Evolutionary conservation across 2,888 invertebrate genomes (phyloP).

Genomic region (Heterodera filipjevi): DNA sequence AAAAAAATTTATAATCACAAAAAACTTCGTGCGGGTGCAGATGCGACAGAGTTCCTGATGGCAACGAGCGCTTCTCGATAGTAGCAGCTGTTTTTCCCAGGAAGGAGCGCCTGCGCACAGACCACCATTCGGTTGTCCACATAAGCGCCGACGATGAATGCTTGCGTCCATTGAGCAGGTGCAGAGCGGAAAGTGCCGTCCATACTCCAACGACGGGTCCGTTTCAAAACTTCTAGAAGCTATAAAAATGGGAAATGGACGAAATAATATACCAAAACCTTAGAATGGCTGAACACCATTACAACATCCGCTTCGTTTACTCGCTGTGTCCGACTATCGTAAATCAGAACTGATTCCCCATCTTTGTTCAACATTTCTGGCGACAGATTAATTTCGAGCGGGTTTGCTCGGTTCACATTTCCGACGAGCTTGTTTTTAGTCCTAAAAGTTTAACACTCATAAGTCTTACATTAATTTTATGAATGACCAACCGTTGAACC

Average conservation of each 20-base stretch:
- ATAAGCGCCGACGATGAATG: neutral
- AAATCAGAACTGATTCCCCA: neutral
- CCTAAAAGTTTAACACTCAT: neutral
- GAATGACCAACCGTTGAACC: neutral
- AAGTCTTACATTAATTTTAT: neutral
- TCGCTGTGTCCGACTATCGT: neutral
- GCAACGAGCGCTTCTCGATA: neutral
- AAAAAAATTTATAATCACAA: neutral
- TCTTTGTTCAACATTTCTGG: neutral
- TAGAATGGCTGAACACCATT: neutral
- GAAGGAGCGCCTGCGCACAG: neutral
- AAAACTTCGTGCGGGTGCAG: neutral
- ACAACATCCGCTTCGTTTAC: neutral
- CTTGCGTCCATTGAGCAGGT: neutral
- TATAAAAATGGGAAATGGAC: neutral
- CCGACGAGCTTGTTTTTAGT: neutral
- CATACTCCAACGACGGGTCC: neutral
- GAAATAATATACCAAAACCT: neutral
- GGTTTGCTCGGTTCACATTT: neutral
- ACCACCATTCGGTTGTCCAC: neutral
- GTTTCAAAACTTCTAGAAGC: neutral
- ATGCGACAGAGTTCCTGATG: neutral
- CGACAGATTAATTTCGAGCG: neutral
- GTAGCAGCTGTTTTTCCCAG: neutral
- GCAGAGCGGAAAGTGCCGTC: neutral